phyloP scores from a whole-genome alignment of 2,797 vertebrate species.

The Phataginus tricuspis region DNA sequence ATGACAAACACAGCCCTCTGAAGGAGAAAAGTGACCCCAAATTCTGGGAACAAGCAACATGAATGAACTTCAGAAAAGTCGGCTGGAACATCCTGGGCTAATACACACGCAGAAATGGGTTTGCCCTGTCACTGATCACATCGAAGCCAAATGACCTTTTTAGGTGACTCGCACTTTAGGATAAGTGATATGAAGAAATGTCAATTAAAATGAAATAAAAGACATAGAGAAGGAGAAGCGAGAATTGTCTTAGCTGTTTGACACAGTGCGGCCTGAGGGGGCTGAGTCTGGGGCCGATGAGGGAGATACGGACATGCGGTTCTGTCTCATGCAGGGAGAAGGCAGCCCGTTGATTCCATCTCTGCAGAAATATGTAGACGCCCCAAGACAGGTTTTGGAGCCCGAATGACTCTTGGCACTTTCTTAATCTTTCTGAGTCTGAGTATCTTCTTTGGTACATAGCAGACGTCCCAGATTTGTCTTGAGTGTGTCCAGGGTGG shows the following conservation, averaged over 20 bases:
- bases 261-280: background rate
- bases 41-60: background rate
- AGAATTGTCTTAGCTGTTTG: background rate
- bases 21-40: background rate
- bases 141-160: background rate
- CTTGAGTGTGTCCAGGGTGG: background rate
- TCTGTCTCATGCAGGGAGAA: background rate
- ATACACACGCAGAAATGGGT: background rate
- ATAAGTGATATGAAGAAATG: background rate
- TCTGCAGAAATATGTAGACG: background rate
- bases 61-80: background rate
- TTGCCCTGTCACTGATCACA: background rate
- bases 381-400: background rate
- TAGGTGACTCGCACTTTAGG: background rate
- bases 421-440: background rate
- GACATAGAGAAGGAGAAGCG: background rate
- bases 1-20: background rate
- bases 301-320: accelerated
- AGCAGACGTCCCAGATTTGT: background rate
- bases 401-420: background rate
- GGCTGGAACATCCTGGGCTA: background rate
- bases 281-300: too few relatives aligned
- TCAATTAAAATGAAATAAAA: constrained; percentile 17
- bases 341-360: background rate
- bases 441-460: background rate